Percentiles rank a stretch among this genome's conserved stretches.
Conservation (phyloP, 2,888 invertebrate genomes). For the Phragmatobia fuliginosa region DNA sequence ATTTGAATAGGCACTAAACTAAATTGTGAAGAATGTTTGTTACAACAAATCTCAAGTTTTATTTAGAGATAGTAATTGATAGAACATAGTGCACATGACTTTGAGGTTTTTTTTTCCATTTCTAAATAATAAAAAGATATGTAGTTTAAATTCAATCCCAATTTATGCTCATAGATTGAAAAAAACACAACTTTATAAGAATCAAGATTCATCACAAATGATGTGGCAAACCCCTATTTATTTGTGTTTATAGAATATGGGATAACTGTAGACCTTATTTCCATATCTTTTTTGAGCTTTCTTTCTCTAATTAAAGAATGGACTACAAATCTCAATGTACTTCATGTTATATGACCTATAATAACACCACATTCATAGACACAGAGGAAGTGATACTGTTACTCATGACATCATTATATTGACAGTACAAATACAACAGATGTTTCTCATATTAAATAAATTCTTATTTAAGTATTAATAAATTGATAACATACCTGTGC, state of each 20-base stretch:
- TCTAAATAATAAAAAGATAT: neutral
- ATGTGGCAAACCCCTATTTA: neutral
- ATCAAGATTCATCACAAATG: neutral
- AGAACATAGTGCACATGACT: fast-evolving
- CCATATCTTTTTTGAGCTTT: neutral
- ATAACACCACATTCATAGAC: neutral
- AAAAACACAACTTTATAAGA: neutral
- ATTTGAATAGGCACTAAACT: neutral
- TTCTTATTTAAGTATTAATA: neutral
- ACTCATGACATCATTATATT: constrained; percentile 19
- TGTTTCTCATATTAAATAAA: neutral
- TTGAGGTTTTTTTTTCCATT: neutral
- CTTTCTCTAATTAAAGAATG: neutral
- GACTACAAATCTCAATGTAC: neutral
- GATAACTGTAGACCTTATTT: neutral
- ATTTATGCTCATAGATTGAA: no score
- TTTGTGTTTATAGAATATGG: neutral
- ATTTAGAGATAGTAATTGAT: neutral
- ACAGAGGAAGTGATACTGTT: constrained; percentile 9
- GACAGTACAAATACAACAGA: neutral
- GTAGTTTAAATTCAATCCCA: neutral
- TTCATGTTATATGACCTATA: neutral
- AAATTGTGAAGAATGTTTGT: no score
- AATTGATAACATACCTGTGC: constrained; percentile 76
- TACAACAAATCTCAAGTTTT: no score